Conservation (phyloP, 2,113 vertebrate species). For the Sakesphorus luctuosus region DNA sequence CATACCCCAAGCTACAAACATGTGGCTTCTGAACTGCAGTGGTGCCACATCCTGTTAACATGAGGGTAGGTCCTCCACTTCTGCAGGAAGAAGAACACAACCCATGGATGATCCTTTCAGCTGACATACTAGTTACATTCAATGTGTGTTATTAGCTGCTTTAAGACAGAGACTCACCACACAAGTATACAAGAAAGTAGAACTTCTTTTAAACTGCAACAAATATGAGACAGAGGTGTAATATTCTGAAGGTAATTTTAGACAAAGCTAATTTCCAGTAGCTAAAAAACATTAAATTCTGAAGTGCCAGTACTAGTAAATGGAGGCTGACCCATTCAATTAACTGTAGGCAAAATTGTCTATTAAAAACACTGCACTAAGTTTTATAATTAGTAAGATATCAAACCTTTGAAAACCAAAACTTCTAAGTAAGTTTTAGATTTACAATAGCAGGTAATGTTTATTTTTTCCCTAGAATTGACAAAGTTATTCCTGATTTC, state of each 20-base stretch:
- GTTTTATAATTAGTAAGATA: not conserved
- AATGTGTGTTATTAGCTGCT: not conserved
- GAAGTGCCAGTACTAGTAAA: not conserved
- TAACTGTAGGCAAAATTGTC: not conserved
- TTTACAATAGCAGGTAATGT: not conserved
- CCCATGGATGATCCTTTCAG: not conserved
- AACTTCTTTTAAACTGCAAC: not conserved
- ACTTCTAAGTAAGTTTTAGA: not conserved
- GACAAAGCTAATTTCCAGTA: not conserved
- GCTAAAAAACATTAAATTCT: not conserved
- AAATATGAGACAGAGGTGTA: not conserved
- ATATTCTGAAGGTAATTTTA: not conserved
- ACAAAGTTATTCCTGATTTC: not conserved
- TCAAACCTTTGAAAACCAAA: not conserved
- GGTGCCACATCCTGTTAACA: not conserved
- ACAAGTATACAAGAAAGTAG: not conserved
- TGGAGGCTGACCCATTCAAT: not conserved
- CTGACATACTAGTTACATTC: not conserved
- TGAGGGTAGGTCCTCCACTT: not conserved
- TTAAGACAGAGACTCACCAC: not conserved
- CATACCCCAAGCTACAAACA: not conserved
- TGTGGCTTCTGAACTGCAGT: not conserved
- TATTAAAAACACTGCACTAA: not conserved
- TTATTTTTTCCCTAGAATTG: not conserved
- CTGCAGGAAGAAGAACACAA: not conserved